Evolutionary conservation across 2,797 vertebrate genomes (phyloP), one percentile per base, ranked within the genome.

Genomic region (Delichon dasypus): DNA sequence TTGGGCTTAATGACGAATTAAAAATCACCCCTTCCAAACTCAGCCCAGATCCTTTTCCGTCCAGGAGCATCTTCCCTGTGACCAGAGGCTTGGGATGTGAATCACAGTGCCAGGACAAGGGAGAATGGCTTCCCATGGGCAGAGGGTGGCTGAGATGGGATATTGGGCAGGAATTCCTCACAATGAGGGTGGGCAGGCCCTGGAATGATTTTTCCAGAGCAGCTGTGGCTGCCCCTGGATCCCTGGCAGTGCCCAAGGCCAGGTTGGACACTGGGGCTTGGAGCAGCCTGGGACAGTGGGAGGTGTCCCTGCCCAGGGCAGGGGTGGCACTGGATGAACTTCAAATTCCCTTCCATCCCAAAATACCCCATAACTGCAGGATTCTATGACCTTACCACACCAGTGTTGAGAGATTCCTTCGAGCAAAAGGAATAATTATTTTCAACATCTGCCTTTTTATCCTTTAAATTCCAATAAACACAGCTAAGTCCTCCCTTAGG

Each of bases 111-210:
- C 47, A 32, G 57, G 22, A 71, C n/a, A 62, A 20, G 42, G 58
- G 42, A 29, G 48, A 47, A 54, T 21, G 23, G 23, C 55, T 54
- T 47, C n/a, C n/a, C 47, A 21, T 13, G 34, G 55, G 7, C 55
- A 54, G 29, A 61, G 48, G 25, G 29, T 6, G 48, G 54, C 40
- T 3, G 7, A 7, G 36, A 12, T 71, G 74, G 65, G 74, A 57
- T 9, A 6, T 7, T 22, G 58, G 27, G 36, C 11, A 64, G 66
- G 15, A 50, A 72, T 57, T 50, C 2, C 5, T 50, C 4, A 0
- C 42, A 22, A 29, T 0, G 29, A 62, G 65, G 34, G 20, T 30
- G 20, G 10, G 0, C 0, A 44, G 26, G 26, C 26, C 5, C 57
- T 48, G 48, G 34, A 5, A 26, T 10, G 9, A 26, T 14, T 13